Evolutionary conservation across 2,888 invertebrate genomes (phyloP).

Genomic region (Conchocele bisecta): DNA sequence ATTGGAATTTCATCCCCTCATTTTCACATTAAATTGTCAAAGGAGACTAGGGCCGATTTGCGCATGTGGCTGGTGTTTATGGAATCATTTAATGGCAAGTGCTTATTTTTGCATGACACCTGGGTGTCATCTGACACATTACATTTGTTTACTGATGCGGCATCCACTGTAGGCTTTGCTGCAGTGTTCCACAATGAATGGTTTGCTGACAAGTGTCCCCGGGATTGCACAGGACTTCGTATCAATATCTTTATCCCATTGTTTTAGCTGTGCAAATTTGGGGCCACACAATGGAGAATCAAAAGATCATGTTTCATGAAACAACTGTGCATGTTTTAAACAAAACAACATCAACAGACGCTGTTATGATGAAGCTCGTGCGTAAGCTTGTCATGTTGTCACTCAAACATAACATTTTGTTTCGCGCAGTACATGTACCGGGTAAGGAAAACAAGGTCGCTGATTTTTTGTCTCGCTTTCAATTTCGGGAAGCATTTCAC

Average conservation of each 20-base stretch:
- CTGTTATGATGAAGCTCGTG: constrained; percentile 23
- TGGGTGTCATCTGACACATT: constrained; percentile 22
- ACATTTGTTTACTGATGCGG: constrained; percentile 21
- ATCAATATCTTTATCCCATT: constrained; percentile 34
- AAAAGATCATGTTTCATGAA: constrained; percentile 29
- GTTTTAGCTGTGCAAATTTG: constrained; percentile 31
- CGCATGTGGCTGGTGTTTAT: background rate
- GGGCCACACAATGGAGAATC: constrained; percentile 14
- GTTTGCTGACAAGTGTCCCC: constrained; percentile 24
- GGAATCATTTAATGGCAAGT: background rate
- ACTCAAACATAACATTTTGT: constrained; percentile 14
- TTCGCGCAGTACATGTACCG: constrained; percentile 27
- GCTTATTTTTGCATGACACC: background rate
- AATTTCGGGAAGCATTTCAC: constrained; percentile 30
- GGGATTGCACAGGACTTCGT: background rate
- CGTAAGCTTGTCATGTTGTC: constrained; percentile 14
- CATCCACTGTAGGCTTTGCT: constrained; percentile 19
- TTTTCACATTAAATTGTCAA: background rate
- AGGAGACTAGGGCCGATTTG: background rate
- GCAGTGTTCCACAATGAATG: constrained; percentile 23
- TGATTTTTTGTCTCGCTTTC: constrained; percentile 29
- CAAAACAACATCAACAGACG: constrained; percentile 22
- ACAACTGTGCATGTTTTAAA: constrained; percentile 29
- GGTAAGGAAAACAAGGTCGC: constrained; percentile 16
- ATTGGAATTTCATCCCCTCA: background rate